These are phyloP conservation scores for Meghimatium bilineatum DNA, from an alignment of 2,888 invertebrate species.

Conservation along the genomic window DNA sequence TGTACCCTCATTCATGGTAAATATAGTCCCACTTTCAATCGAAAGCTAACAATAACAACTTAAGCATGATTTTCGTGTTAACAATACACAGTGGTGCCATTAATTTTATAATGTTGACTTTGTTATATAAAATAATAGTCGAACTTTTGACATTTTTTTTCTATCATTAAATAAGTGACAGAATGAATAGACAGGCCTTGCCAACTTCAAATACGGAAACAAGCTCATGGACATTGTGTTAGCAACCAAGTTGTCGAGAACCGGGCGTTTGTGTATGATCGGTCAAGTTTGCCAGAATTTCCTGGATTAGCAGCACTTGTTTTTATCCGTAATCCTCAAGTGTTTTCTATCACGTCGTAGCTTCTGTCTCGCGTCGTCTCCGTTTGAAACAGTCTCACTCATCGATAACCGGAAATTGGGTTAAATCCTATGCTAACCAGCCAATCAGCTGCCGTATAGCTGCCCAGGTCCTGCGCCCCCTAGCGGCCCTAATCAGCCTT, in stretches of 20 bases:
- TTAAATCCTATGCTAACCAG: slow-evolving; percentile 45
- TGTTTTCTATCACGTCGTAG: slow-evolving; percentile 21
- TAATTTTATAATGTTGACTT: too few species aligned
- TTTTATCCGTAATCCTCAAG: slow-evolving; percentile 23
- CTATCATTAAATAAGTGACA: too few species aligned
- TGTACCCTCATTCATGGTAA: too few species aligned
- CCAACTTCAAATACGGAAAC: background rate
- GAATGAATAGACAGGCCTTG: background rate
- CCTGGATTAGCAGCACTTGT: slow-evolving; percentile 9
- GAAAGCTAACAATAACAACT: too few species aligned
- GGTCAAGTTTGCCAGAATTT: slow-evolving; percentile 17
- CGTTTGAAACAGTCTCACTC: slow-evolving; percentile 40
- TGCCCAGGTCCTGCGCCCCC: slow-evolving; percentile 22
- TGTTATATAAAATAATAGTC: too few species aligned
- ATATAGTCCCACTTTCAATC: too few species aligned
- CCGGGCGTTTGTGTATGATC: background rate
- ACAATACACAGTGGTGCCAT: too few species aligned
- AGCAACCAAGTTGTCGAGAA: background rate
- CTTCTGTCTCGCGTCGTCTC: slow-evolving; percentile 17
- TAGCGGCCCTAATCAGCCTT: slow-evolving; percentile 45
- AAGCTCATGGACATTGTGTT: background rate
- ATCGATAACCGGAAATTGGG: slow-evolving; percentile 47
- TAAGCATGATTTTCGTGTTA: too few species aligned
- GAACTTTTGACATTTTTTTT: too few species aligned
- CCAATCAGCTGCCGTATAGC: slow-evolving; percentile 38